Conservation (phyloP, 2,797 vertebrate genomes). For the Falco naumanni region DNA sequence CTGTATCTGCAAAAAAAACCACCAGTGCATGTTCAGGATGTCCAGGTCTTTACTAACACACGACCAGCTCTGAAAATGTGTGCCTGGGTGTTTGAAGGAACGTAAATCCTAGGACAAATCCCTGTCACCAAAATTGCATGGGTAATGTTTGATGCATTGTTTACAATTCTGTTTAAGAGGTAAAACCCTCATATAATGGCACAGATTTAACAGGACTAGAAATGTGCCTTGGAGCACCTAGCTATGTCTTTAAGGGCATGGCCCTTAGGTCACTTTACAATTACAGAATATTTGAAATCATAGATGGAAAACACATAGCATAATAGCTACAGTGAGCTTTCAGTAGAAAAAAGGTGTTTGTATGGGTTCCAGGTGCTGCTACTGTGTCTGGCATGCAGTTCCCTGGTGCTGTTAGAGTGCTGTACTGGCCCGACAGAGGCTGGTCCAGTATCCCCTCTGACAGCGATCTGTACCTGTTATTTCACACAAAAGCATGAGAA, state of each 20-base stretch:
- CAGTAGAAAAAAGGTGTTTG: neutral
- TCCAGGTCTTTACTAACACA: neutral
- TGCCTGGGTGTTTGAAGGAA: neutral
- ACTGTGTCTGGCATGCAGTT: neutral
- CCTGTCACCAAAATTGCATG: neutral
- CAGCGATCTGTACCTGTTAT: neutral
- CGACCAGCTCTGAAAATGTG: neutral
- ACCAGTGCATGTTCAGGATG: neutral
- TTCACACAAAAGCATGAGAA: neutral
- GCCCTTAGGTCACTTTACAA: neutral
- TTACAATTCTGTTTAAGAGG: neutral
- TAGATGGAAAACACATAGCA: neutral
- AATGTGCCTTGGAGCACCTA: neutral
- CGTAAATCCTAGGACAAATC: neutral
- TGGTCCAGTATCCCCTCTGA: neutral
- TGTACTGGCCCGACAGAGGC: neutral
- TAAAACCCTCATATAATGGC: neutral
- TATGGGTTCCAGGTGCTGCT: neutral
- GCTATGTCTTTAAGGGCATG: neutral
- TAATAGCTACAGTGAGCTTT: neutral
- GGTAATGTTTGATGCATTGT: neutral
- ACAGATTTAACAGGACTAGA: neutral
- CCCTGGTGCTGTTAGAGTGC: neutral
- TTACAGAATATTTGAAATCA: neutral
- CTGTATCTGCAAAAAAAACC: accelerated